Conservation (phyloP, 2,113 vertebrate genomes). For the Brevimyrus niger region DNA sequence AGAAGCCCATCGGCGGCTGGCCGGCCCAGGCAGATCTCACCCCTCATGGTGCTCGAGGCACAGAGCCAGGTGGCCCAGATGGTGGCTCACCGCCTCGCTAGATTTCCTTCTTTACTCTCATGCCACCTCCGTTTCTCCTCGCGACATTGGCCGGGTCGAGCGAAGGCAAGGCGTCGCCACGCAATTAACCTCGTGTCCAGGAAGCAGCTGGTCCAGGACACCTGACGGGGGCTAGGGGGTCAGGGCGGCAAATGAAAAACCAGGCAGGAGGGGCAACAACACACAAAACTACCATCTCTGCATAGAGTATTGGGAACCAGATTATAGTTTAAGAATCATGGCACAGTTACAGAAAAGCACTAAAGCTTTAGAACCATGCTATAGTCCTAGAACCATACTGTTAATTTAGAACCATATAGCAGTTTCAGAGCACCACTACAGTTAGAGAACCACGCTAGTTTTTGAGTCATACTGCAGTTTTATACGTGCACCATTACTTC, state of each 20-base stretch:
- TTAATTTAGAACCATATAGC: neutral
- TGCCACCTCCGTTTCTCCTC: neutral
- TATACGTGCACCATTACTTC: constrained; percentile 42
- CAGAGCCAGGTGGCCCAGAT: neutral
- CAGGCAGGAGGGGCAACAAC: neutral
- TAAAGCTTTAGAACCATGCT: neutral
- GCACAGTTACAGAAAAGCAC: neutral
- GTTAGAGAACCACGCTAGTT: constrained; percentile 5
- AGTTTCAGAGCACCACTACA: neutral
- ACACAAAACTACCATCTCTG: neutral
- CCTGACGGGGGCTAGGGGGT: neutral
- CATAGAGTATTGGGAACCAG: neutral
- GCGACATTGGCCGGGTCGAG: neutral
- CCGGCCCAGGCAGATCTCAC: neutral
- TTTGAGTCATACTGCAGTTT: constrained; percentile 34
- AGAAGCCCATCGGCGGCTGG: neutral
- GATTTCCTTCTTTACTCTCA: neutral
- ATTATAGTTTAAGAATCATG: neutral
- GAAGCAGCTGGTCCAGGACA: neutral
- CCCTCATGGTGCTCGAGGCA: neutral
- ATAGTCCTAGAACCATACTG: neutral
- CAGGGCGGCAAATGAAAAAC: neutral
- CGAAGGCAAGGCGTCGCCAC: neutral
- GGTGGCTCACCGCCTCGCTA: neutral
- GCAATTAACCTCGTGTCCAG: neutral